These are phyloP conservation scores for Anastrepha obliqua DNA, from an alignment of 1,140 invertebrate species.

Conservation along the genomic window DNA sequence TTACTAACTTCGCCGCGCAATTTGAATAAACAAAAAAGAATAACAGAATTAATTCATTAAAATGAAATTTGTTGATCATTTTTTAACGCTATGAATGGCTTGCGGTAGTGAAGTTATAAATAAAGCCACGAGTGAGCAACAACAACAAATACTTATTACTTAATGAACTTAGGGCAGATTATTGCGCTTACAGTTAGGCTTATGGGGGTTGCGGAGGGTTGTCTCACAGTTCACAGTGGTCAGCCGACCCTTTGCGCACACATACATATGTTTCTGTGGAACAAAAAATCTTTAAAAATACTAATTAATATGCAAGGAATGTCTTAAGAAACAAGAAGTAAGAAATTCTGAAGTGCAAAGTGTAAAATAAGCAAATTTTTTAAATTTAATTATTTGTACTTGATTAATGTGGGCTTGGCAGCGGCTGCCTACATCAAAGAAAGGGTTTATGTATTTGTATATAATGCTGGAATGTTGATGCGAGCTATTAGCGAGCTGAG, in stretches of 20 bases:
- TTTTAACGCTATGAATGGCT: neutral
- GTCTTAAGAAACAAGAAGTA: neutral
- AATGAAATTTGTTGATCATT: constrained; percentile 42
- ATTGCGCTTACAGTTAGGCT: neutral
- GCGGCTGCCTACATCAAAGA: neutral
- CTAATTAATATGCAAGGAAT: constrained; percentile 24
- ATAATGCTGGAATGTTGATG: neutral
- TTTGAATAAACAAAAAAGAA: constrained; percentile 36
- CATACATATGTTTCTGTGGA: neutral
- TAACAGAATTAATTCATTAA: constrained; percentile 55
- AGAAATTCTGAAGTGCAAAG: neutral
- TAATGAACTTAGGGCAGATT: constrained; percentile 53
- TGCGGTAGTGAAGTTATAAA: neutral
- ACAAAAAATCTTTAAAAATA: neutral
- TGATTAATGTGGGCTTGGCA: neutral
- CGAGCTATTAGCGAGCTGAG: too few relatives aligned
- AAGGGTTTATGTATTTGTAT: neutral
- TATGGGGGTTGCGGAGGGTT: too few relatives aligned
- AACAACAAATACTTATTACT: constrained; percentile 42
- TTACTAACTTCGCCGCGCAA: neutral
- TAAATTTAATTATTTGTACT: neutral
- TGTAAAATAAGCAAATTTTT: neutral
- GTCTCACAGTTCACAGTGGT: neutral
- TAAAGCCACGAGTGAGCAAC: neutral
- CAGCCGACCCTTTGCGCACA: neutral